Percentiles rank a stretch among this genome's conserved stretches.
Evolutionary conservation across 2,797 vertebrate species (phyloP).

Genomic region (Crypturellus tataupa): DNA sequence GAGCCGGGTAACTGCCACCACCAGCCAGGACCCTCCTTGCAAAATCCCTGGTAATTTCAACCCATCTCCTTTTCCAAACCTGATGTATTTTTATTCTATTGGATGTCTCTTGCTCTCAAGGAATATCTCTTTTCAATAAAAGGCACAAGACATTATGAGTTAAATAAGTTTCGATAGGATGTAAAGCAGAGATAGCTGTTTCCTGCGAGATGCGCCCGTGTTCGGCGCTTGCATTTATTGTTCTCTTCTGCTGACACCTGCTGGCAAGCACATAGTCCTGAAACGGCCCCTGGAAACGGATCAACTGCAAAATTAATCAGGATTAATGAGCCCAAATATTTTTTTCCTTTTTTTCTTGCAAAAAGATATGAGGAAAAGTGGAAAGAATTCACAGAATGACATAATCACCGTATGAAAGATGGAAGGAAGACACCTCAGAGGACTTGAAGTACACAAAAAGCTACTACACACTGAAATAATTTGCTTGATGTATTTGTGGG

Average conservation of each 20-base stretch:
- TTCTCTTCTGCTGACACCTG: slow-evolving; percentile 73
- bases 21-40: accelerated
- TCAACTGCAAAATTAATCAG: not conserved
- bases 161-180: not conserved
- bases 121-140: not conserved
- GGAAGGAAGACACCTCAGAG: not conserved
- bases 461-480: not conserved
- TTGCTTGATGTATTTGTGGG: not conserved
- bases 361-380: not conserved
- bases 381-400: not conserved
- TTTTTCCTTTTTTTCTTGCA: not conserved
- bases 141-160: accelerated
- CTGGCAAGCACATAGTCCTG: slow-evolving; percentile 47
- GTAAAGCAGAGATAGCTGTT: not conserved
- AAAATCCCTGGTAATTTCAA: not conserved
- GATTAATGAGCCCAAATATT: not conserved
- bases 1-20: not conserved
- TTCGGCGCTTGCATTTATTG: not conserved
- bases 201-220: not conserved
- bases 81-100: accelerated
- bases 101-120: not conserved
- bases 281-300: slow-evolving; percentile 8
- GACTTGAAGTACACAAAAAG: not conserved
- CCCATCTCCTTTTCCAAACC: not conserved
- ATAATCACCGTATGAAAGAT: not conserved